Percentiles rank a stretch among this genome's conserved stretches.
Evolutionary conservation across 2,888 invertebrate genomes (phyloP).

Genomic region (Kuschelorhynchus macadamiae): DNA sequence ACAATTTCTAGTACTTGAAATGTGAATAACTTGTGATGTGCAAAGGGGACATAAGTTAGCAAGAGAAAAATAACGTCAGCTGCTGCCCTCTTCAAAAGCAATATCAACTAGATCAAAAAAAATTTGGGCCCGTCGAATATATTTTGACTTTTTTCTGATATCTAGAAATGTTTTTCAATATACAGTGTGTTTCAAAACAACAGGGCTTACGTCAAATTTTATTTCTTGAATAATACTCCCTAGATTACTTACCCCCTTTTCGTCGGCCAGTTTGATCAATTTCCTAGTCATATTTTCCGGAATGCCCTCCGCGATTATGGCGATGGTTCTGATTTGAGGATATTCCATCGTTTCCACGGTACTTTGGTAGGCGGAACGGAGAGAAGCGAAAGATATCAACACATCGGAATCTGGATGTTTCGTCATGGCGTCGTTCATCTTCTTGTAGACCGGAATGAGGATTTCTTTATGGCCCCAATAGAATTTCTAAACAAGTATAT

Average conservation of each 20-base stretch:
- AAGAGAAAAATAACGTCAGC: too few species aligned
- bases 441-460: slow-evolving; percentile 93
- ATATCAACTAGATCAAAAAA: too few species aligned
- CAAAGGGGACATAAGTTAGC: too few species aligned
- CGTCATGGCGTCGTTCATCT: slow-evolving; percentile 95
- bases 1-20: too few species aligned
- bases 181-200: too few species aligned
- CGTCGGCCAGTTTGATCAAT: slow-evolving; percentile 86
- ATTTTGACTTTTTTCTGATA: too few species aligned
- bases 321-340: slow-evolving; percentile 95
- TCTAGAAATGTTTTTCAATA: too few species aligned
- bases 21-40: too few species aligned
- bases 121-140: too few species aligned
- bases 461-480: slow-evolving; percentile 99
- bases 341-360: slow-evolving; percentile 95
- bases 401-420: slow-evolving; percentile 97
- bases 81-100: too few species aligned
- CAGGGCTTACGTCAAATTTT: too few species aligned
- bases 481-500: slow-evolving; percentile 86
- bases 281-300: slow-evolving; percentile 99
- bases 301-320: slow-evolving; percentile 99
- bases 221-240: too few species aligned
- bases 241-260: slow-evolving; percentile 71
- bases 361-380: slow-evolving; percentile 97
- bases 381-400: slow-evolving; percentile 96